Base-by-base conservation (phyloP, 2,888 invertebrate species). In the Ptychoptera contaminata region DNA sequence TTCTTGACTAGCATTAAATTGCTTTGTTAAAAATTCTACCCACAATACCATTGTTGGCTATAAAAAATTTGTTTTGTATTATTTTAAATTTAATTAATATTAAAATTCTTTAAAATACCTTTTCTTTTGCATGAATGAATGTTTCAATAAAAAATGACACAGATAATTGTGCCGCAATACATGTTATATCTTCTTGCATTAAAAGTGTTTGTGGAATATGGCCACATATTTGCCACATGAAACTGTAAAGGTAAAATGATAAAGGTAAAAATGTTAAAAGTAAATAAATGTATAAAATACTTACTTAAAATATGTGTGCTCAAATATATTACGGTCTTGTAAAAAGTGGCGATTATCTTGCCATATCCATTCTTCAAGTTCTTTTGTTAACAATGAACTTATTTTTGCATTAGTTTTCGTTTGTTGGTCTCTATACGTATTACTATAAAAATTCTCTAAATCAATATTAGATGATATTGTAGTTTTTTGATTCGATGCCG, bases 221-320 rank as follows among this genome's bases (percentile, higher is more conserved):
- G 39, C 88, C 85, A 65, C 93, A 93, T 63, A 93, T 84, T 67
- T 94, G 92, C 75, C 90, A 92, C 87, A 94, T 92, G 59, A 94
- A 94, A 58, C 90, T 92, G 58, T 9, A 63, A 61, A 47, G 3
- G 4, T 7, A 9, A 11, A 9, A 32, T n/a, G 9, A 7, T 32
- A 7, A 9, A 32, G n/a, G 3, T 32, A 32, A 9, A 11, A 9
- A 32, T n/a, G 9, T 32, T 32, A 7, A 9, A 32, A 9, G 8
- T 32, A 32, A 7, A 32, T 11, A 11, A 37, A 35, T 16, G 11
- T 2, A 38, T 5, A 38, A 38, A 34, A 11, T 34, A 68, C 79
- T 74, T 58, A 87, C 86, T 84, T 84, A 64, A 93, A 93, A 61
- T 94, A 94, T 0, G 87, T 86, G 59, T 93, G 93, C 58, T 94